phyloP scores from a whole-genome alignment of 1,140 invertebrate genomes.

The Agraylea sexmaculata region DNA sequence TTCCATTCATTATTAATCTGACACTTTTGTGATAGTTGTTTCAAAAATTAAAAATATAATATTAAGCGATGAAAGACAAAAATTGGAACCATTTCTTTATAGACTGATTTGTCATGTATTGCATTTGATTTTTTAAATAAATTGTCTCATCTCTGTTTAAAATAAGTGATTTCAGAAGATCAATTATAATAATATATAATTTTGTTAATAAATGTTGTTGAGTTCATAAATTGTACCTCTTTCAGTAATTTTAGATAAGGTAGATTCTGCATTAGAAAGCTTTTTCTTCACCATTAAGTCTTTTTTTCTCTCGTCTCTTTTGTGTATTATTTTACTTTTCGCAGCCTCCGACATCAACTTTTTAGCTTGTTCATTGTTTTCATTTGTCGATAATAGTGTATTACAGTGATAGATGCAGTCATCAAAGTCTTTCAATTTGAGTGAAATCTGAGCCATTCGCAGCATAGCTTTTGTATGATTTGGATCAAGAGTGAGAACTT shows the following conservation, averaged over 20 bases:
- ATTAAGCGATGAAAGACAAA: too few species aligned
- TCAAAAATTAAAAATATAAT: too few species aligned
- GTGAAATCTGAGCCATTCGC: constrained; percentile 63
- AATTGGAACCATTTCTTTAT: too few species aligned
- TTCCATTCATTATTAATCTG: too few species aligned
- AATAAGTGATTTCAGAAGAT: too few species aligned
- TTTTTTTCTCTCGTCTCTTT: constrained; percentile 42
- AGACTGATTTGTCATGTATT: too few species aligned
- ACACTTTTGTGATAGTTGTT: too few species aligned
- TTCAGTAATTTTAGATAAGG: constrained; percentile 28
- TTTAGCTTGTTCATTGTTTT: constrained; percentile 44
- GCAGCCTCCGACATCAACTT: constrained; percentile 48
- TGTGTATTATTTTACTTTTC: constrained; percentile 51
- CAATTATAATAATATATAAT: too few species aligned
- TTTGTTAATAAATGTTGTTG: constrained; percentile 82
- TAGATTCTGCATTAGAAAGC: constrained; percentile 41
- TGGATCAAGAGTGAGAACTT: constrained; percentile 64
- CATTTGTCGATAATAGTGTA: constrained; percentile 45
- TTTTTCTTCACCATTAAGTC: constrained; percentile 38
- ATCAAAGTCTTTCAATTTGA: constrained; percentile 56
- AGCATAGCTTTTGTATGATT: constrained; percentile 68
- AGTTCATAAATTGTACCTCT: constrained; percentile 38
- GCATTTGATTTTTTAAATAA: too few species aligned
- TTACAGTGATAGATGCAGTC: constrained; percentile 65
- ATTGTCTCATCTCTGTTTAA: too few species aligned